Base-by-base conservation (phyloP, 2,888 invertebrate species). In the Drosophila pseudotalamancana region DNA sequence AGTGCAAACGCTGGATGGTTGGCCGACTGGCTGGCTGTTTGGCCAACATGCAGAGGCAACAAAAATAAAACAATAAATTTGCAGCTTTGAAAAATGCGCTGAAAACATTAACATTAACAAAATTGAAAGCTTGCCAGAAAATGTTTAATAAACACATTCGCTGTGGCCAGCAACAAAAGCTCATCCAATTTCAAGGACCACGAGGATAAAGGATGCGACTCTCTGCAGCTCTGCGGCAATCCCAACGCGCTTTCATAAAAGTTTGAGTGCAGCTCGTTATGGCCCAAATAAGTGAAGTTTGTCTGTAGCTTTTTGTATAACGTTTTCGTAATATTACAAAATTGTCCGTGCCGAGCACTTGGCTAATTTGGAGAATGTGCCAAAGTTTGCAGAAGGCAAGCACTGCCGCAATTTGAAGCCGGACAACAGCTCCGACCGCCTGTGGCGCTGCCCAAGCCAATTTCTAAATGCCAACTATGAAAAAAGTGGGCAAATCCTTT, bases 61-160 rank as follows among this genome's bases (percentile, higher is more conserved):
- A 56, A 66, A 64, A 79, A 68, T 61, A 76, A 71, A 79, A 69
- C 76, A 72, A 63, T 72, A 76, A 75, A 74, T 81, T 81, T 84
- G 51, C 46, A 32, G 40, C 27, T 40, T 14, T 43, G 57, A 21
- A 14, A 61, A 69, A 69, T 59, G 59, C 48, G 74, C 59, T 46
- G 74, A 71, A 69, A 78, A 37, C 79, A 76, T 81, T 81, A 78
- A 37, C 79, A 76, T 81, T 81, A 81, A 85, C 83, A 37, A 76
- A 81, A 85, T 81, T 85, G 83, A 85, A 81, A 79, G 76, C 66
- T 79, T 85, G 72, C 81, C 83, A 81, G 75, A 68, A 82, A 76
- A 73, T 82, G 80, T 79, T 82, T 76, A 85, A 82, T 79, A 82
- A 72, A 79, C 75, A 72, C 62, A 72, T 67, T 85, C 65, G 46